Base-by-base conservation (phyloP, 2,797 vertebrate species). In the Argya squamiceps region DNA sequence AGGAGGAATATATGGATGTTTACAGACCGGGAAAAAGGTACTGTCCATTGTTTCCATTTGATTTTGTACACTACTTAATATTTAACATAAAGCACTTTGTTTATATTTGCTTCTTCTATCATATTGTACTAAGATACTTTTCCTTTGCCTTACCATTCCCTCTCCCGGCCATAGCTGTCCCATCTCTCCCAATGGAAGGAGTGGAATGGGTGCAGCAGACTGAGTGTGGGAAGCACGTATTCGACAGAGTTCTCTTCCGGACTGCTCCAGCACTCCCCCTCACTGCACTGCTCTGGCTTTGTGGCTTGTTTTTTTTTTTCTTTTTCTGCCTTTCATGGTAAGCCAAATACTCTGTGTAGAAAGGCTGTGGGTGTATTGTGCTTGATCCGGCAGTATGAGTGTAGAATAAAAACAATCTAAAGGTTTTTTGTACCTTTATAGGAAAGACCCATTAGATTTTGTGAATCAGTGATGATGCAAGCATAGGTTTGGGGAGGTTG, bases 151-250 rank as follows among this genome's bases (percentile, higher is more conserved):
- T 27, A 29, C 56, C 32, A 32, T 62, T 84, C 10, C 16, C 29
- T 3, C 17, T 92, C 49, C 77, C 70, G 62, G 58, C 43, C 37
- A 26, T 9, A 37, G 65, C 46, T 60, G 75, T 84, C 49, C 94
- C 58, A 32, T 30, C 0, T 0, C 56, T 81, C 37, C 70, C 81
- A 20, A 13, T 10, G 44, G 62, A 30, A 26, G 60, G 63, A 90
- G 90, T 86, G 96, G 92, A 90, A 89, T 32, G 65, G 84, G 49
- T 55, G 78, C 80, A 89, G 95, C 96, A 96, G 96, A 85, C 87
- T 91, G 80, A 97, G 92, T 70, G 85, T 97, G 94, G 94, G 95
- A 96, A 97, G 94, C 78, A 63, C 1, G 20, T 39, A 70, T 77
- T 88, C 92, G 87, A 94, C 9, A 62, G 75, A 91, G 75, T 65